Conservation (phyloP, 2,888 invertebrate species). For the Eristalis tenax region DNA sequence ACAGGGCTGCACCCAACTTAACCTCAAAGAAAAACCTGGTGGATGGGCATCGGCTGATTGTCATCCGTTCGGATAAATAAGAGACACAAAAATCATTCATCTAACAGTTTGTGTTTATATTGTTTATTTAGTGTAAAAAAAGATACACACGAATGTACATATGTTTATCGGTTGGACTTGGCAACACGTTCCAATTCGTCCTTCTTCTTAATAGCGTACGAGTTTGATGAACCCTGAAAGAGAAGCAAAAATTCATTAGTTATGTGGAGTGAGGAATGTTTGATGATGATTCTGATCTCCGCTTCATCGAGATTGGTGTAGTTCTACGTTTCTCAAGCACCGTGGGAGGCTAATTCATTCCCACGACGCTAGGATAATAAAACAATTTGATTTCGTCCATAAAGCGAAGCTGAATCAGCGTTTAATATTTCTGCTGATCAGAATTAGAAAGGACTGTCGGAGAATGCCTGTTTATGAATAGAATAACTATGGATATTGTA, state of each 20-base stretch:
- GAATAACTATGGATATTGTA: neutral
- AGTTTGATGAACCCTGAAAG: constrained; percentile 96
- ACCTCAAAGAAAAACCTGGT: too few species aligned
- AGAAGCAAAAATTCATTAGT: constrained; percentile 25
- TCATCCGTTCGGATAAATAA: neutral
- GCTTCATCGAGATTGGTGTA: constrained; percentile 67
- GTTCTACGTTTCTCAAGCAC: constrained; percentile 79
- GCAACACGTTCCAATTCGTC: constrained; percentile 99
- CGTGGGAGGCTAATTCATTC: constrained; percentile 67
- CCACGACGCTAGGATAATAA: constrained; percentile 79
- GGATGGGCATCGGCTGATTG: too few species aligned
- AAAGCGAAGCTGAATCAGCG: constrained; percentile 76
- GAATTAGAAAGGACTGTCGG: constrained; percentile 41
- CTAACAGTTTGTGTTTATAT: constrained; percentile 30
- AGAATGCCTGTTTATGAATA: constrained; percentile 28
- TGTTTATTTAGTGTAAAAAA: constrained; percentile 70
- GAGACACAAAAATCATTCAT: neutral
- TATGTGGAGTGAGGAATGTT: too few species aligned
- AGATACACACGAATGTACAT: constrained; percentile 67
- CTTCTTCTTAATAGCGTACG: constrained; percentile 99
- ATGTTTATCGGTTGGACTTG: constrained; percentile 99
- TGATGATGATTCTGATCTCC: neutral
- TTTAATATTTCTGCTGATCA: constrained; percentile 23
- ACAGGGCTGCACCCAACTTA: too few species aligned
- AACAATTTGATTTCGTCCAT: constrained; percentile 77